phyloP scores from a whole-genome alignment of 2,113 vertebrate genomes.

The Sakesphorus luctuosus region DNA sequence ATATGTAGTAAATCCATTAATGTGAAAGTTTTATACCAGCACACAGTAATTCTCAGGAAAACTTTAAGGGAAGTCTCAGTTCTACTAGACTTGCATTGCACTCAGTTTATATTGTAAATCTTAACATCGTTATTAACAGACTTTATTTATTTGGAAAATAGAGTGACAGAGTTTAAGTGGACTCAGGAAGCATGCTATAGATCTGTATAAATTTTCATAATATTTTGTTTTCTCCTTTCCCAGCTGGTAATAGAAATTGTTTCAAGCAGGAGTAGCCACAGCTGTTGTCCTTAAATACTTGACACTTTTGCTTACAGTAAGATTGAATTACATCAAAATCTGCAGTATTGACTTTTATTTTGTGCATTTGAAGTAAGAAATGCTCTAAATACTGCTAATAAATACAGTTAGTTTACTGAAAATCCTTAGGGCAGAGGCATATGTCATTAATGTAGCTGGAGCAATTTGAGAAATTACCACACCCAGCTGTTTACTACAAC shows the following conservation, averaged over 20 bases:
- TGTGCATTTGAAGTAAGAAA: conserved; percentile 13
- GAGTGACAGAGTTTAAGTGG: conserved; percentile 18
- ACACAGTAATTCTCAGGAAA: not conserved
- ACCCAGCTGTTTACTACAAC: not conserved
- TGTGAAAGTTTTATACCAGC: not conserved
- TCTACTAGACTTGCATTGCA: not conserved
- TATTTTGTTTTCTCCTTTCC: conserved; percentile 31
- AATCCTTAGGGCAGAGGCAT: conserved; percentile 10
- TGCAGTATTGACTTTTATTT: conserved; percentile 12
- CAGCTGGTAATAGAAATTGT: not conserved
- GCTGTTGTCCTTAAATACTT: conserved; percentile 35
- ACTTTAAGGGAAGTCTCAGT: not conserved
- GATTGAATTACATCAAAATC: conserved; percentile 20
- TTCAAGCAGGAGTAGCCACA: conserved; percentile 8
- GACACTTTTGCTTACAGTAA: conserved; percentile 28
- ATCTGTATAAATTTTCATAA: conserved; percentile 23
- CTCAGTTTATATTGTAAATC: not conserved
- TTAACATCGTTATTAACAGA: not conserved
- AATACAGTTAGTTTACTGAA: not conserved
- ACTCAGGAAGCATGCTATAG: not conserved
- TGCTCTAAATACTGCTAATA: conserved; percentile 16
- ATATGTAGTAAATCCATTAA: not conserved
- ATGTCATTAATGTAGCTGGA: not conserved
- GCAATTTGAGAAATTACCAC: not conserved
- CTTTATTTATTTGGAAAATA: conserved; percentile 34